Percentiles rank a stretch among this genome's conserved stretches.
These are phyloP conservation scores for Nematolebias whitei DNA, from an alignment of 2,113 vertebrate genomes.

Conservation along the genomic window DNA sequence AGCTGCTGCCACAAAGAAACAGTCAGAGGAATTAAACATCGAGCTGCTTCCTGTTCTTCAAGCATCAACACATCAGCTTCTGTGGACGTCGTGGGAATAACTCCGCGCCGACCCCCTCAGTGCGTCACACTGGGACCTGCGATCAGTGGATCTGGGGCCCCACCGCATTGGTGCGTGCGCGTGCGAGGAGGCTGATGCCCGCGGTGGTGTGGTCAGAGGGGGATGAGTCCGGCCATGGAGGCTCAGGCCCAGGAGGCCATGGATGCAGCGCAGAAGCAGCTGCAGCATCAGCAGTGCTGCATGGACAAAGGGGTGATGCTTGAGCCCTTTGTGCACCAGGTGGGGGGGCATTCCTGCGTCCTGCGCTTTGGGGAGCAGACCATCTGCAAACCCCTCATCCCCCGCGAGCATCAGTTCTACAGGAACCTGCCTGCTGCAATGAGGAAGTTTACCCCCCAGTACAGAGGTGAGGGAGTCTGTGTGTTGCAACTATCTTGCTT, in stretches of 20 bases:
- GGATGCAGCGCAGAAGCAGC: conserved; percentile 88
- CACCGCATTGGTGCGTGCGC: conserved; percentile 40
- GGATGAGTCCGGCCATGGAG: conserved; percentile 98
- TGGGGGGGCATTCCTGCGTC: conserved; percentile 95
- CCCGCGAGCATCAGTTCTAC: conserved; percentile 96
- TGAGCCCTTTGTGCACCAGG: conserved; percentile 96
- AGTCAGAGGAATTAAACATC: conserved; percentile 18
- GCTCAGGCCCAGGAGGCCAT: conserved; percentile 80
- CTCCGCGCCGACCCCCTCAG: conserved; percentile 4
- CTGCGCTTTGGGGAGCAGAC: conserved; percentile 95
- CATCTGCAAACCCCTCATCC: conserved; percentile 96
- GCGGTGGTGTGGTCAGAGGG: conserved; percentile 77
- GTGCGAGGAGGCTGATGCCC: conserved; percentile 84
- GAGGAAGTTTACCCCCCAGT: conserved; percentile 94
- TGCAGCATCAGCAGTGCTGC: conserved; percentile 59
- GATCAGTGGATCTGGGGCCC: conserved; percentile 29
- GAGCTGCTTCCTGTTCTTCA: conserved; percentile 22
- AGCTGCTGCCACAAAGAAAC: conserved; percentile 1
- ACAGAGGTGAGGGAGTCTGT: conserved; percentile 86
- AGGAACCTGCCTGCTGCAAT: conserved; percentile 93
- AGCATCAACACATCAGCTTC: conserved; percentile 12
- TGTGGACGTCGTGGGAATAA: conserved; percentile 24
- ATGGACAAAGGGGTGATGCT: conserved; percentile 89
- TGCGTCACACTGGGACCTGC: conserved; percentile 13
- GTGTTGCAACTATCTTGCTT: conserved; percentile 7